phyloP scores from a whole-genome alignment of 2,888 invertebrate species.

The Pteria penguin region DNA sequence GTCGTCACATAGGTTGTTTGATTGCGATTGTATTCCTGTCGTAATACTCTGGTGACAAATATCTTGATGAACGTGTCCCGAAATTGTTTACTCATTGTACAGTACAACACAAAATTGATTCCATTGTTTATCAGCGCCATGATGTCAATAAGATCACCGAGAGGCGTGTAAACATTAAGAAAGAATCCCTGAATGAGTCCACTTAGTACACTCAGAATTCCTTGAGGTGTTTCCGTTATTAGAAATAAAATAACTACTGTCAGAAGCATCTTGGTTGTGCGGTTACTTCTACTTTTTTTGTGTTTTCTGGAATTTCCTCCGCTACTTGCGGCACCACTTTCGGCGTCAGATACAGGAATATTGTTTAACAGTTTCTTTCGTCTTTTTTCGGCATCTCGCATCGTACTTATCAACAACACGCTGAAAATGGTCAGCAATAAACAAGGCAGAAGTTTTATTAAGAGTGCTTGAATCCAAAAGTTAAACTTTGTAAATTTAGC shows the following conservation, averaged over 20 bases:
- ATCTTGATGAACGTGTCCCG: slow-evolving; percentile 84
- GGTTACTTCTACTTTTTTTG: slow-evolving; percentile 81
- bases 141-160: slow-evolving; percentile 91
- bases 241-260: slow-evolving; percentile 93
- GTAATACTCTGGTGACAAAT: slow-evolving; percentile 80
- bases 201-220: slow-evolving; percentile 86
- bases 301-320: slow-evolving; percentile 41
- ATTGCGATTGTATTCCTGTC: slow-evolving; percentile 51
- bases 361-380: slow-evolving; percentile 71
- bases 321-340: slow-evolving; percentile 56
- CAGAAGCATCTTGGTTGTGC: slow-evolving; percentile 93
- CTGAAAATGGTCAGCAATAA: slow-evolving; percentile 88
- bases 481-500: slow-evolving; percentile 83
- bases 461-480: slow-evolving; percentile 95
- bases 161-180: slow-evolving; percentile 82
- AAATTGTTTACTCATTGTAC: slow-evolving; percentile 96
- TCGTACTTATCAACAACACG: slow-evolving; percentile 79
- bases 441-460: slow-evolving; percentile 95
- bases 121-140: slow-evolving; percentile 94
- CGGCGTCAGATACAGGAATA: slow-evolving; percentile 58
- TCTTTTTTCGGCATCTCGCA: slow-evolving; percentile 77
- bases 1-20: slow-evolving; percentile 61
- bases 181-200: slow-evolving; percentile 88
- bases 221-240: slow-evolving; percentile 94
- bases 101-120: slow-evolving; percentile 95